Conservation (phyloP, 2,888 invertebrate genomes). For the Chymomyza fuscimana region DNA sequence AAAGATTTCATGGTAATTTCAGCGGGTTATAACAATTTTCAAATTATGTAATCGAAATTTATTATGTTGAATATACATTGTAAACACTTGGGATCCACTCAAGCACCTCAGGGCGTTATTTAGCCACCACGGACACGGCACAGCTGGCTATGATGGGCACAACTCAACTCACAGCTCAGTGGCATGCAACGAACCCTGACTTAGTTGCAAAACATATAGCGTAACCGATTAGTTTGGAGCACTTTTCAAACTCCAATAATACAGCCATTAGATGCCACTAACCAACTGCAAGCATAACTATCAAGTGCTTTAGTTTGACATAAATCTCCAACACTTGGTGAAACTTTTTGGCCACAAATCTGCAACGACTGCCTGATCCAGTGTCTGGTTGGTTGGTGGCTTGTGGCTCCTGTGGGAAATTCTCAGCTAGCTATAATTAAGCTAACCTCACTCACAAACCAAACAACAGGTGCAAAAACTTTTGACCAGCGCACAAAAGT, state of each 20-base stretch:
- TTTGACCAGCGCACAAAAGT: constrained; percentile 36
- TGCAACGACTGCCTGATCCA: constrained; percentile 4
- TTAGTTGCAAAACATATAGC: background rate
- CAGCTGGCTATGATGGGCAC: constrained; percentile 68
- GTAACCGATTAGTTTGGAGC: constrained; percentile 61
- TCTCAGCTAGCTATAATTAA: constrained; percentile 68
- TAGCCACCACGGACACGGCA: constrained; percentile 33
- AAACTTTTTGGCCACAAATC: constrained; percentile 57
- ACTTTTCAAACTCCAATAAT: constrained; percentile 68
- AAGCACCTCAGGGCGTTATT: constrained; percentile 26
- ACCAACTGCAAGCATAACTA: constrained; percentile 40
- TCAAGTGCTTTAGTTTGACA: constrained; percentile 74
- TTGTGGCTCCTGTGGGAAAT: constrained; percentile 33
- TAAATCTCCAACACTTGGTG: constrained; percentile 59
- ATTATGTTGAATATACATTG: constrained; percentile 45
- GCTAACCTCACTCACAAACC: constrained; percentile 54
- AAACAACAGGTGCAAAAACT: constrained; percentile 63
- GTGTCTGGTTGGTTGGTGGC: background rate
- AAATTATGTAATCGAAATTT: constrained; percentile 78
- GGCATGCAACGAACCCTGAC: background rate
- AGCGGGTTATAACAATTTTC: constrained; percentile 75
- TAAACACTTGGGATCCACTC: constrained; percentile 14
- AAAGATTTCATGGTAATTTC: constrained; percentile 75
- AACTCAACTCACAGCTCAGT: background rate
- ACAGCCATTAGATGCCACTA: constrained; percentile 70